Evolutionary conservation across 2,888 invertebrate species (phyloP), one percentile per base, ranked within the genome.

Genomic region (Tuberolachnus salignus): DNA sequence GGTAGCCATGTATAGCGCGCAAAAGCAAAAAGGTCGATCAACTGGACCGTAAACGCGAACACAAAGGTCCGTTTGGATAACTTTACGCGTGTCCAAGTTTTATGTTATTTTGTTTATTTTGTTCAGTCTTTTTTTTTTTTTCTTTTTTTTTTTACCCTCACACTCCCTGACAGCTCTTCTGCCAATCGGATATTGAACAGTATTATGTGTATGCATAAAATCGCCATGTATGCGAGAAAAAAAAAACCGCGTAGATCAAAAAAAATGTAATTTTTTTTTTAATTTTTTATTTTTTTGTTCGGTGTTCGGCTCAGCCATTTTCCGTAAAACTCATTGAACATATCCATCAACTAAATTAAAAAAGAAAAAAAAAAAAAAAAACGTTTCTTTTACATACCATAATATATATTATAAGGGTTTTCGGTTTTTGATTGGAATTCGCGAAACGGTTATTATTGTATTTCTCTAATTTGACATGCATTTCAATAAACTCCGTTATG

Each of bases 11-110:
- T 34, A 34, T 34, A 34, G 34, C 34, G 6, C n/a, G 34, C 34
- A 34, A 34, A 34, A 67, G 75, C 75, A 75, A 75, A 72, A 75
- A 75, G 75, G 75, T 75, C 75, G 75, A 75, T 66, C 75, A 75
- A 66, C 66, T 75, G 75, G 66, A 75, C 75, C 75, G 67, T 75
- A 75, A 75, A 75, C 75, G 66, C 75, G 75, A 75, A 75, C 67
- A 75, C 75, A 75, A 75, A 75, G 75, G 75, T 75, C 66, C 75
- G 75, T 75, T 75, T 75, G 44, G 75, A 75, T 75, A 75, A 75
- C 75, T 75, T 75, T 75, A 75, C 64, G 66, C 75, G 75, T 66
- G 75, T 75, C 64, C 75, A 66, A 75, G 64, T 75, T 75, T 67
- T 75, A 75, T 75, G 75, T 66, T 75, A 53, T 75, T 63, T 75